phyloP scores from a whole-genome alignment of 1,140 invertebrate genomes.

The Neoseiulus cucumeris region DNA sequence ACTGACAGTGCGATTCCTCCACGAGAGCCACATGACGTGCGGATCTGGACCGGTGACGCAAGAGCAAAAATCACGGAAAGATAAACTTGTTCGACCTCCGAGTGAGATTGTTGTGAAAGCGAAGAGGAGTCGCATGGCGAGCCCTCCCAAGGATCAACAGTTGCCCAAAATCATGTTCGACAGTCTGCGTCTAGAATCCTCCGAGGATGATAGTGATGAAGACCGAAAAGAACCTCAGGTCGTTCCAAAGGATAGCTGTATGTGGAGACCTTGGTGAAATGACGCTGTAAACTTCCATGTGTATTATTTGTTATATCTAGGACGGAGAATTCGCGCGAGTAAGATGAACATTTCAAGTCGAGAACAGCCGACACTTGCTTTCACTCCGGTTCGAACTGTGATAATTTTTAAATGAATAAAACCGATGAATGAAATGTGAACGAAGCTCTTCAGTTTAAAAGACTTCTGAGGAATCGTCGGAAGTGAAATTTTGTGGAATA shows the following conservation, averaged over 20 bases:
- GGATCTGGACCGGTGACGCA: not conserved
- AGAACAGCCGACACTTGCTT: too few relatives aligned
- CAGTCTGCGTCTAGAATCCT: not conserved
- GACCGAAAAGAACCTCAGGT: not conserved
- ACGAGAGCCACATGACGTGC: constrained; percentile 16
- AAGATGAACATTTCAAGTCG: too few relatives aligned
- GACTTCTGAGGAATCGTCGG: too few relatives aligned
- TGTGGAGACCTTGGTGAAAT: constrained; percentile 1
- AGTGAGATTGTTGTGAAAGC: not conserved
- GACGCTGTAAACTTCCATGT: too few relatives aligned
- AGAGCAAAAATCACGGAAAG: not conserved
- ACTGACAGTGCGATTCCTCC: constrained; percentile 79
- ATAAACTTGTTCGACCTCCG: not conserved
- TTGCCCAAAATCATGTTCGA: not conserved
- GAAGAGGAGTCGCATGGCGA: not conserved
- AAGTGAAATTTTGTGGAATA: too few relatives aligned
- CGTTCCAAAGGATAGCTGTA: not conserved
- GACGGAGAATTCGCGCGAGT: too few relatives aligned
- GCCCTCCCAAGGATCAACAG: not conserved
- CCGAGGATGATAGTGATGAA: not conserved
- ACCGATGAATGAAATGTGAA: too few relatives aligned
- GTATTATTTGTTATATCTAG: too few relatives aligned
- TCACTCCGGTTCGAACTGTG: too few relatives aligned
- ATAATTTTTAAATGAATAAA: too few relatives aligned
- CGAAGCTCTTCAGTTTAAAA: too few relatives aligned